These are phyloP conservation scores for Rhynchotus rufescens DNA, from an alignment of 2,797 vertebrate genomes.

Conservation along the genomic window DNA sequence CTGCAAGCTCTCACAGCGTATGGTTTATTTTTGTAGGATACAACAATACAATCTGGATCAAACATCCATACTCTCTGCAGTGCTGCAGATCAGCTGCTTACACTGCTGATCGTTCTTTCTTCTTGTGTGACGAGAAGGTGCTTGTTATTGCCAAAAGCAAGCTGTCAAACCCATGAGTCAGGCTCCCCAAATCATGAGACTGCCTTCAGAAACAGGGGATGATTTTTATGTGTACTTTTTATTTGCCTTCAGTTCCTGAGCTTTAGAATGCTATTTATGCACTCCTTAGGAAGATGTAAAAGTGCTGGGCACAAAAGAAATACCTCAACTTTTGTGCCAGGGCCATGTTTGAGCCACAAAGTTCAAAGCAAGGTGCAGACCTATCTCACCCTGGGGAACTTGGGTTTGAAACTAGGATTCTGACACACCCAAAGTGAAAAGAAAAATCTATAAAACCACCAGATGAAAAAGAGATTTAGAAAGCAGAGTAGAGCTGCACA, in stretches of 20 bases:
- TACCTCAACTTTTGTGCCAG: neutral
- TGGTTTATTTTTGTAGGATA: neutral
- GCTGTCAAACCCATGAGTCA: constrained; percentile 8
- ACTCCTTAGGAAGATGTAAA: neutral
- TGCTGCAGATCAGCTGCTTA: neutral
- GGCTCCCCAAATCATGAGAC: neutral
- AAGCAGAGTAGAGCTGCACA: neutral
- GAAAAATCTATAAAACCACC: constrained; percentile 2
- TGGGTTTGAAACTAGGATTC: neutral
- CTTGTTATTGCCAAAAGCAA: neutral
- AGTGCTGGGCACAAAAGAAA: neutral
- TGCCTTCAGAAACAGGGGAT: neutral
- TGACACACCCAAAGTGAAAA: neutral
- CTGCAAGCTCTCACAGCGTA: neutral
- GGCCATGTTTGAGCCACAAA: neutral
- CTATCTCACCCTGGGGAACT: neutral
- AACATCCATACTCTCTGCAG: neutral
- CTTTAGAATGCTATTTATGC: neutral
- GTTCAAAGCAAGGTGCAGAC: neutral
- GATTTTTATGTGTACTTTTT: neutral
- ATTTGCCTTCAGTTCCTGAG: neutral
- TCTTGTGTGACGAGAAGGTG: neutral
- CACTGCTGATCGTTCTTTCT: neutral
- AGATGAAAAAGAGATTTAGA: neutral
- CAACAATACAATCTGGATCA: neutral